phyloP scores from a whole-genome alignment of 1,140 invertebrate species.

The Achroia grisella region DNA sequence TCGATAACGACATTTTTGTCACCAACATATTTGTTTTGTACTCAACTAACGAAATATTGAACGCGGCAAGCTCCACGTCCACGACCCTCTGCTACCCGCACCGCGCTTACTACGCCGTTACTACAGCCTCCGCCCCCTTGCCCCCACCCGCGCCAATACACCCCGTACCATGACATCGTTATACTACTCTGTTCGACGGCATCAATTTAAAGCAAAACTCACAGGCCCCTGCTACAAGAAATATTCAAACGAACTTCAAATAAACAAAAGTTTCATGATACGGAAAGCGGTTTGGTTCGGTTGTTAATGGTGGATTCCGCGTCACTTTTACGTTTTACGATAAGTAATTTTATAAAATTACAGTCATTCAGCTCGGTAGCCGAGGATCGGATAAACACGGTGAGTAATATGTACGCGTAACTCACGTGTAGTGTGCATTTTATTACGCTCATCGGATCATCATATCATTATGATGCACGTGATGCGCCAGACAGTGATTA shows the following conservation, averaged over 20 bases:
- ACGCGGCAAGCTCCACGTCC: slow-evolving; percentile 16
- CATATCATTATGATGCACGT: no score
- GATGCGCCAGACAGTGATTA: no score
- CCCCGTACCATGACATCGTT: slow-evolving; percentile 21
- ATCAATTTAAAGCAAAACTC: slow-evolving; percentile 5
- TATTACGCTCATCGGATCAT: no score
- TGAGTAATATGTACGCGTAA: slow-evolving; percentile 23
- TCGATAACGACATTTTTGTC: not conserved
- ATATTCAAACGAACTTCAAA: slow-evolving; percentile 6
- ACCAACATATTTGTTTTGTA: not conserved
- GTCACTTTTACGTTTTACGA: slow-evolving; percentile 39
- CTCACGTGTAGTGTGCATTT: no score
- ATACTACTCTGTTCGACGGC: no score
- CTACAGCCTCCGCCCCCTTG: slow-evolving; percentile 41
- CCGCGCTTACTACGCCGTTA: slow-evolving; percentile 52
- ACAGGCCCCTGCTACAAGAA: not conserved
- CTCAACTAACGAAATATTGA: slow-evolving; percentile 27
- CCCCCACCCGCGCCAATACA: slow-evolving; percentile 21
- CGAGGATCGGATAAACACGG: slow-evolving; percentile 36
- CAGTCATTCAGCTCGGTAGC: slow-evolving; percentile 33
- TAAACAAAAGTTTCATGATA: slow-evolving; percentile 10
- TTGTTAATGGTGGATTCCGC: slow-evolving; percentile 24
- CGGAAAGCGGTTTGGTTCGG: slow-evolving; percentile 5
- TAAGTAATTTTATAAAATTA: slow-evolving; percentile 51
- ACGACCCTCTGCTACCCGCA: slow-evolving; percentile 5